Base-by-base conservation (phyloP, 1,140 invertebrate species). In the Leguminivora glycinivorella region DNA sequence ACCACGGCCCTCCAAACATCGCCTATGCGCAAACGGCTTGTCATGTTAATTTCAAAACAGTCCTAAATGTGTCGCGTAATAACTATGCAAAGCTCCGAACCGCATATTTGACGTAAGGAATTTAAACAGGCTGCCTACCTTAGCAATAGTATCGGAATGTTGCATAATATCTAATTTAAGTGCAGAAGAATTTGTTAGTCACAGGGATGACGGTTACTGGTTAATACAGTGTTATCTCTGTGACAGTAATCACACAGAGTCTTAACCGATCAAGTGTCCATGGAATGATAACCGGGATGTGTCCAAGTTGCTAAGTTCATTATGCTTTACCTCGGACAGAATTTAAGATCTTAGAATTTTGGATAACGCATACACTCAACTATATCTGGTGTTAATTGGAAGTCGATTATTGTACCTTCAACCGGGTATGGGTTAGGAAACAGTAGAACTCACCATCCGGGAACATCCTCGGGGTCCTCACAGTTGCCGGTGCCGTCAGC, bases 391-490 rank as follows among this genome's bases (percentile, higher is more conserved):
- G 22, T 29, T 63, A 31, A 63, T 12, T 63, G 58, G 22, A 31
- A 17, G 25, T 63, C 26, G n/a, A 63, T 52, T 52, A 63, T 52
- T 52, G 22, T 22, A 22, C 47, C n/a, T 31, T 29, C 25, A 17
- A 29, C 58, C 25, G 58, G 10, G 58, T 63, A 63, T 29, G 58
- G 26, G 26, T 17, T 63, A 43, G n/a, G 10, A 7, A 34, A 19
- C 17, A 38, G 6, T 10, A 31, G 7, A 60, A 94, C 96, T 96
- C 92, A 98, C 97, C 97, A 98, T 94, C 97, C 97, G 88, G 96
- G 96, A 93, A 98, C 97, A 90, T 97, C 96, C 93, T 97, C 96
- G 71, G 97, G 97, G 83, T 98, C 97, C 91, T 97, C 96, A 90
- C 98, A 98, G 93, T 97, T 97, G 72, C 97, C 96, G 72, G 95